These are phyloP conservation scores for Perca schrenkii DNA, from an alignment of 2,113 vertebrate genomes.

Conservation along the genomic window DNA sequence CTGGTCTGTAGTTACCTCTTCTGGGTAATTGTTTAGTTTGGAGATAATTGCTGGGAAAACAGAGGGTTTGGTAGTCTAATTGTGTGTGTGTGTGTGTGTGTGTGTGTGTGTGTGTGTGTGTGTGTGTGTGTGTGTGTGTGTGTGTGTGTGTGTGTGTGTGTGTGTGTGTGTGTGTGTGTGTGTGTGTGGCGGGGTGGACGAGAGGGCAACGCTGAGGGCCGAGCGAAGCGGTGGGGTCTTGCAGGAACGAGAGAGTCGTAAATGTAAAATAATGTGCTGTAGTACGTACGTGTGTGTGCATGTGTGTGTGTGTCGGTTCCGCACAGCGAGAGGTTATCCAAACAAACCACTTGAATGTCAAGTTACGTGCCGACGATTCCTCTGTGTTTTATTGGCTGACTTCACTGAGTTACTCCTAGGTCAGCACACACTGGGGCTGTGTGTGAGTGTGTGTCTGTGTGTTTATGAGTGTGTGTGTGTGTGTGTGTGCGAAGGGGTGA, in stretches of 20 bases:
- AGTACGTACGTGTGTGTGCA: constrained; percentile 36
- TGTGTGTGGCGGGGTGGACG: constrained; percentile 60
- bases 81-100: constrained; percentile 53
- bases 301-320: constrained; percentile 62
- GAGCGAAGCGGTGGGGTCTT: constrained; percentile 39
- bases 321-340: constrained; percentile 84
- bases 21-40: constrained; percentile 51
- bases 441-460: constrained; percentile 35
- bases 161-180: constrained; percentile 45
- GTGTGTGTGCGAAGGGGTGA: not conserved
- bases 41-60: constrained; percentile 71
- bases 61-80: constrained; percentile 29
- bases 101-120: constrained; percentile 54
- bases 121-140: constrained; percentile 41
- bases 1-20: constrained; percentile 41
- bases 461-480: constrained; percentile 3
- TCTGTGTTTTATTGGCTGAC: constrained; percentile 86
- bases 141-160: constrained; percentile 55
- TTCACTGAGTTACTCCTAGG: constrained; percentile 84
- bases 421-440: constrained; percentile 66
- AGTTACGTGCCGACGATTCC: constrained; percentile 86
- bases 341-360: constrained; percentile 88
- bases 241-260: constrained; percentile 77
- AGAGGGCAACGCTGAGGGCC: constrained; percentile 66
- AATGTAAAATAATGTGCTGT: constrained; percentile 86